Evolutionary conservation across 2,113 vertebrate species (phyloP).

Genomic region (Lethenteron reissneri): DNA sequence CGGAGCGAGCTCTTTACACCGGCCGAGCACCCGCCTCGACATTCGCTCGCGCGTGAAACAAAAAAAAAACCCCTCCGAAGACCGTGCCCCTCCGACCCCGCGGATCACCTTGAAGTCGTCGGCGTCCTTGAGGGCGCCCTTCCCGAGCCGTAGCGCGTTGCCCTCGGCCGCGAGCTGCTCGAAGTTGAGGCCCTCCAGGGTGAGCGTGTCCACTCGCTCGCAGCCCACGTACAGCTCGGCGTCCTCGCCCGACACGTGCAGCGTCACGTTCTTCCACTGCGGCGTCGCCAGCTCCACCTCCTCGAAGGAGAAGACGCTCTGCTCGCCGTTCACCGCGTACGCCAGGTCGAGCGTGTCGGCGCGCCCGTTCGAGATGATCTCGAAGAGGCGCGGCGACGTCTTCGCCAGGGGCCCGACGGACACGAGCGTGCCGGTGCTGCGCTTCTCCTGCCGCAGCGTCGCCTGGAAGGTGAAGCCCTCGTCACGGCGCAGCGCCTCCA

Average conservation of each 20-base stretch:
- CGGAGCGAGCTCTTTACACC: no score
- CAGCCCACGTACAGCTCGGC: slow-evolving; percentile 76
- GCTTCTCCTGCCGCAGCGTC: slow-evolving; percentile 63
- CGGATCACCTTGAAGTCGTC: slow-evolving; percentile 57
- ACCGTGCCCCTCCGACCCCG: not conserved
- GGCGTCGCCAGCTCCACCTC: slow-evolving; percentile 52
- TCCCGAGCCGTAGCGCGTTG: slow-evolving; percentile 51
- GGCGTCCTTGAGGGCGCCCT: slow-evolving; percentile 35
- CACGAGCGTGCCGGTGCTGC: slow-evolving; percentile 46
- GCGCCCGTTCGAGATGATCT: slow-evolving; percentile 68
- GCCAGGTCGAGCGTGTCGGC: slow-evolving; percentile 67
- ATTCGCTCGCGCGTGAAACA: no score
- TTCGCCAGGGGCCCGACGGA: slow-evolving; percentile 52
- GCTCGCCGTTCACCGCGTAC: slow-evolving; percentile 38
- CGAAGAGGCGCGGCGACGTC: slow-evolving; percentile 52
- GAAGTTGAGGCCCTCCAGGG: slow-evolving; percentile 64
- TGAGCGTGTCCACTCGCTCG: slow-evolving; percentile 55
- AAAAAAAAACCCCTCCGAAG: not conserved
- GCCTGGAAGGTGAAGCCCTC: slow-evolving; percentile 71
- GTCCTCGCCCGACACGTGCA: slow-evolving; percentile 74
- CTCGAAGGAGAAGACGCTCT: slow-evolving; percentile 57
- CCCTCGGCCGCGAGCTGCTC: slow-evolving; percentile 33
- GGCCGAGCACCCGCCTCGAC: no score
- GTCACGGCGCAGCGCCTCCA: slow-evolving; percentile 61
- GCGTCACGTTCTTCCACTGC: slow-evolving; percentile 80